Base-by-base conservation (phyloP, 2,888 invertebrate species). In the Crioceris asparagi region DNA sequence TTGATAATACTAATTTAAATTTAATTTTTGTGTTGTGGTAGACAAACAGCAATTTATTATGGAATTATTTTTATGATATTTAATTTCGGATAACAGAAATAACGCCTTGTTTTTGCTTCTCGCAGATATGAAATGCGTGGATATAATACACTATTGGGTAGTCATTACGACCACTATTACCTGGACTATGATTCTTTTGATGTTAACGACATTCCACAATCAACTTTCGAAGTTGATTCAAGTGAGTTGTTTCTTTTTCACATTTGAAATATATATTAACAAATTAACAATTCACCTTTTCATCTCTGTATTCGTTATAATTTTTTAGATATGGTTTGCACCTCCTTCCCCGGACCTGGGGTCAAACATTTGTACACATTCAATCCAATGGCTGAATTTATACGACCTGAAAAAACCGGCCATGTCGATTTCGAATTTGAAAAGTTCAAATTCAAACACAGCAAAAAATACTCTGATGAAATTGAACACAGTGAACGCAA, bases 121-220 rank as follows among this genome's bases (percentile, higher is more conserved):
- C 53, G 31, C 37, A 61, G 61, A 43, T 96, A 93, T 61, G 90
- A 93, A 66, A 96, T 96, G 94, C 79, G 77, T 56, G 96, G 94
- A 1, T 94, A 75, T 63, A 93, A 96, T 61, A 77, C 81, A 0
- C 68, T 96, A 1, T 68, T 96, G n/a, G 93, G 93, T 1, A 93
- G 93, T 0, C 94, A 96, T 63, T 94, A 85, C 57, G 94, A 96
- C 63, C 92, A 93, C 61, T 96, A 96, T 57, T 86, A 83, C 59
- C 61, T 96, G 32, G 77, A 82, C 29, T 94, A 94, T 55, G 75
- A 76, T 29, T 69, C 70, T 42, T 81, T 75, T 45, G 65, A 72
- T 27, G 71, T 75, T 5, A 80, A 80, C 19, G 70, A 72, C 25
- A 83, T 83, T 26, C 74, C 77, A 41, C 70, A 77, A 29, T 71